Conservation (phyloP, 1,140 invertebrate species). For the Drosophila jambulina region DNA sequence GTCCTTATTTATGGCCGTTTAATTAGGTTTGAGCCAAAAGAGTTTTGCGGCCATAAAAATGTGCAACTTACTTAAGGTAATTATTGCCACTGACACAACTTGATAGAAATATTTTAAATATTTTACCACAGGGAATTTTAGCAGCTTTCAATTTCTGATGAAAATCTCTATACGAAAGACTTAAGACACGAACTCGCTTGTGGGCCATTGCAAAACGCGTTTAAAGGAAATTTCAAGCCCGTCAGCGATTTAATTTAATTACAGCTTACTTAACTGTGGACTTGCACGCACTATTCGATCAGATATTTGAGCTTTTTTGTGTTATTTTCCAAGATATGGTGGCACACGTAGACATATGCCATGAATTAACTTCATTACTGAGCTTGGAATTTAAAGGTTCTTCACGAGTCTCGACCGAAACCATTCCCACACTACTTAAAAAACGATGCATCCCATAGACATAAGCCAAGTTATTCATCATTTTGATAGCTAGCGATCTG, state of each 20-base stretch:
- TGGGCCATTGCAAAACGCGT: constrained; percentile 50
- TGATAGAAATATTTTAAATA: constrained; percentile 27
- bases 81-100: background rate
- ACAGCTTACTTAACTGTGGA: constrained; percentile 37
- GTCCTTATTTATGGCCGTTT: constrained; percentile 51
- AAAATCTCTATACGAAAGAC: constrained; percentile 55
- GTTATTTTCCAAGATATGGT: constrained; percentile 5
- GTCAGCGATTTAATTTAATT: constrained; percentile 64
- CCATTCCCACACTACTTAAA: constrained; percentile 37
- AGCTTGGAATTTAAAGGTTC: constrained; percentile 25
- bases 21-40: constrained; percentile 50
- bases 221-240: constrained; percentile 22
- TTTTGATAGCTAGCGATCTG: constrained; percentile 12
- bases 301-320: constrained; percentile 33
- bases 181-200: constrained; percentile 67
- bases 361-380: constrained; percentile 25
- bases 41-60: constrained; percentile 32
- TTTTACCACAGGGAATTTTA: background rate
- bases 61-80: constrained; percentile 34
- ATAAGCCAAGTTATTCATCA: constrained; percentile 22
- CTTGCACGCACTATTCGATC: constrained; percentile 60
- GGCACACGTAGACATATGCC: too few species aligned
- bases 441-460: constrained; percentile 26
- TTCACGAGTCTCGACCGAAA: constrained; percentile 5
- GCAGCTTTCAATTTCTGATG: background rate